Evolutionary conservation across 1,140 invertebrate genomes (phyloP).

Genomic region (Planococcus citri): DNA sequence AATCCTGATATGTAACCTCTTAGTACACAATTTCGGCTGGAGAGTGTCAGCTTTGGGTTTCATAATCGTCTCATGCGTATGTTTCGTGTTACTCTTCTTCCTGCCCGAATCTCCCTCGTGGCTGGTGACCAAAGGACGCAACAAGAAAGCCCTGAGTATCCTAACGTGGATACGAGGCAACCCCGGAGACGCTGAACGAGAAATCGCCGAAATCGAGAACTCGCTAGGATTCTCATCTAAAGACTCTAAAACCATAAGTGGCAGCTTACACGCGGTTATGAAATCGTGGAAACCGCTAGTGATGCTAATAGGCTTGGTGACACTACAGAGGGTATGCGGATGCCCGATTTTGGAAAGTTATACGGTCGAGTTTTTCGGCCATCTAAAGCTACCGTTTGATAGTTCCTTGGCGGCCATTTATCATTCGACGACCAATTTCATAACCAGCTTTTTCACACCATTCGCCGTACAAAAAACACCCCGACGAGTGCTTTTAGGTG

Average conservation of each 20-base stretch:
- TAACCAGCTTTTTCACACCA: constrained; percentile 31
- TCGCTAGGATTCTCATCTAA: background rate
- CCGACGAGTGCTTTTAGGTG: constrained; percentile 33
- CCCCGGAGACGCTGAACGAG: background rate
- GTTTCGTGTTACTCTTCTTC: constrained; percentile 31
- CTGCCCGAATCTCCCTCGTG: constrained; percentile 46
- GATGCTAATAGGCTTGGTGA: background rate
- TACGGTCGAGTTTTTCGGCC: background rate
- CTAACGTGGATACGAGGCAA: constrained; percentile 11
- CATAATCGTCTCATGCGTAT: constrained; percentile 32
- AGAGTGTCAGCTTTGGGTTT: constrained; percentile 37
- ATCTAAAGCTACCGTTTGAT: background rate
- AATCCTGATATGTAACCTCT: constrained; percentile 26
- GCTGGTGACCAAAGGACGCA: constrained; percentile 29
- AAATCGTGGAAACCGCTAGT: constrained; percentile 1
- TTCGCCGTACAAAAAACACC: constrained; percentile 42
- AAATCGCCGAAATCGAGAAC: constrained; percentile 15
- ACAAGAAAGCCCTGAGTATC: constrained; percentile 27
- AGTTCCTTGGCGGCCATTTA: constrained; percentile 31
- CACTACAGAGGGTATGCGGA: background rate
- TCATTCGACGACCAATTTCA: constrained; percentile 33
- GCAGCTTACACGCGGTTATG: background rate
- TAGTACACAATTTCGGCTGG: constrained; percentile 38
- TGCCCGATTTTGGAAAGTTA: background rate
- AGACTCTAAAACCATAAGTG: background rate